Evolutionary conservation across 1,140 invertebrate genomes (phyloP).

Genomic region (Macrosteles quadrilineatus): DNA sequence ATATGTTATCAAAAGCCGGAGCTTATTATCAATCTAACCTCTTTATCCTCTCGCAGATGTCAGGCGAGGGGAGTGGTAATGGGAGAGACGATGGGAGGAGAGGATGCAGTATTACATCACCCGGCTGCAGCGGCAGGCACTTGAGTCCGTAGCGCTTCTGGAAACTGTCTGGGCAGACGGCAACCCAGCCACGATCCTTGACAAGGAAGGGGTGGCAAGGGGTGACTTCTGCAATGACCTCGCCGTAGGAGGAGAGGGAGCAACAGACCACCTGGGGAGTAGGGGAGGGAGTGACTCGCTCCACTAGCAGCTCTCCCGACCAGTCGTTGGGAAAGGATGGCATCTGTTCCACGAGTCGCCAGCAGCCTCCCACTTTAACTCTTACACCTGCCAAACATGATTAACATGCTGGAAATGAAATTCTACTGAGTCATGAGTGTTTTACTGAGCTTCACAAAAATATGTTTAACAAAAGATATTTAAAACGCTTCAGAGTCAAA

Average conservation of each 20-base stretch:
- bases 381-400: conserved; percentile 17
- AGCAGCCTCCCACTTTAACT: conserved; percentile 26
- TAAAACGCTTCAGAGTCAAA: no score
- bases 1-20: no score
- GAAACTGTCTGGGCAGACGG: conserved; percentile 34
- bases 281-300: conserved; percentile 18
- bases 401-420: not conserved
- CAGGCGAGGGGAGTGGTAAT: conserved; percentile 36
- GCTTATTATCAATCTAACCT: conserved; percentile 37
- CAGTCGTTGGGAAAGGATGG: conserved; percentile 30
- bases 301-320: conserved; percentile 34
- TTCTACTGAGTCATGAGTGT: not conserved
- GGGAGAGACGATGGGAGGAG: not conserved
- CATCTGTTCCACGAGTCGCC: conserved; percentile 37
- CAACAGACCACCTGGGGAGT: conserved; percentile 13
- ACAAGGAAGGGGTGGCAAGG: conserved; percentile 34
- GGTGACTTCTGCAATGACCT: conserved; percentile 31
- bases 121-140: conserved; percentile 34
- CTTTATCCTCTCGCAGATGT: conserved; percentile 41
- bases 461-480: no score
- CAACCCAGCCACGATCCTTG: conserved; percentile 38
- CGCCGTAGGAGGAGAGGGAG: conserved; percentile 9
- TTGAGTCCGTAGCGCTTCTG: conserved; percentile 33
- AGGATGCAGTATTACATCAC: conserved; percentile 35
- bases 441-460: conserved; percentile 7